A percentile compares a stretch with the other conserved stretches of the same genome.
Evolutionary conservation across 2,113 vertebrate species (phyloP).

Genomic region (Nothocercus julius): DNA sequence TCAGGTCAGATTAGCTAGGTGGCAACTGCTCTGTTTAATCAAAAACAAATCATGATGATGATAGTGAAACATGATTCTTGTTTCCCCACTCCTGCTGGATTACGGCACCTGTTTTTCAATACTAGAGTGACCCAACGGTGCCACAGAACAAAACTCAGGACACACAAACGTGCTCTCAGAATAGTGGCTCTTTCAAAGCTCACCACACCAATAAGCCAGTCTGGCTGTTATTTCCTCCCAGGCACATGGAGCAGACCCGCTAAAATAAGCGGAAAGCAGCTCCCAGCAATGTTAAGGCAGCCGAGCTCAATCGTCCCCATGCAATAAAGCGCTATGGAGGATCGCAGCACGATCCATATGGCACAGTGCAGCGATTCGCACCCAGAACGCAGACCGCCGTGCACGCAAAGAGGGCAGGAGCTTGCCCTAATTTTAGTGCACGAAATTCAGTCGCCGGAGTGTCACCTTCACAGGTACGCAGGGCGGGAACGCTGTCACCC

Average conservation of each 20-base stretch:
- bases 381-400: neutral
- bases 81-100: neutral
- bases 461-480: neutral
- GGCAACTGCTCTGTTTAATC: neutral
- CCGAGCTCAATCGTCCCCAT: rapidly evolving
- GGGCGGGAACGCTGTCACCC: neutral
- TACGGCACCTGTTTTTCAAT: neutral
- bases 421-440: rapidly evolving
- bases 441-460: rapidly evolving
- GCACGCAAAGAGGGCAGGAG: rapidly evolving
- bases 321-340: rapidly evolving
- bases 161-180: neutral
- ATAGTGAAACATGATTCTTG: neutral
- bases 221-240: neutral
- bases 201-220: rapidly evolving
- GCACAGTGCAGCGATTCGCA: rapidly evolving
- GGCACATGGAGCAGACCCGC: rapidly evolving
- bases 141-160: neutral
- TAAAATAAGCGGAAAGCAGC: neutral
- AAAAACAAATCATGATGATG: neutral
- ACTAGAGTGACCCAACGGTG: neutral
- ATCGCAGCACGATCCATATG: rapidly evolving
- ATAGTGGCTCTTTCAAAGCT: neutral
- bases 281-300: neutral
- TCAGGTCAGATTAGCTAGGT: neutral